Conservation (phyloP, 30 jellyfish, hydroid and myxozoan species). For the Nemopilema nomurai region DNA sequence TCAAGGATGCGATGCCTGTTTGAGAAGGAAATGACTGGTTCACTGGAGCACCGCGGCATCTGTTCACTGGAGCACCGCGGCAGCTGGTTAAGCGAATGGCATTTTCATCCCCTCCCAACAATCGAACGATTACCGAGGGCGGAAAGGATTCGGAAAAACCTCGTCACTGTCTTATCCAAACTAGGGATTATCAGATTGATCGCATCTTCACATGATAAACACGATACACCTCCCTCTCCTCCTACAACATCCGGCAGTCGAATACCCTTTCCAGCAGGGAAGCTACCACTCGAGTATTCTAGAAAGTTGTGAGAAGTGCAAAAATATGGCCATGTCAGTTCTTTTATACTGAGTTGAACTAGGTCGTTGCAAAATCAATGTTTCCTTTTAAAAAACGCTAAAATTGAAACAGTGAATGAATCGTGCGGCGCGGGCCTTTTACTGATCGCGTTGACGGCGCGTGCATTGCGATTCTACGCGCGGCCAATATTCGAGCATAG, state of each 20-base stretch:
- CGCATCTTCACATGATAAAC: constrained; percentile 2
- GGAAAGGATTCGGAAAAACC: constrained; percentile 1
- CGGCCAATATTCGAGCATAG: too few relatives aligned
- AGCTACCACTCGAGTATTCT: too few relatives aligned
- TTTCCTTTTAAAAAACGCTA: too few relatives aligned
- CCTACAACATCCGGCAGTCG: background rate
- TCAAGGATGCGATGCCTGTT: background rate
- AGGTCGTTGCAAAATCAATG: too few relatives aligned
- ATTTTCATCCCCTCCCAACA: background rate
- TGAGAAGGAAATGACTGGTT: background rate
- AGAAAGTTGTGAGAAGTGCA: too few relatives aligned
- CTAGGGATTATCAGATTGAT: constrained; percentile 1
- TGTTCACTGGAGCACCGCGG: background rate
- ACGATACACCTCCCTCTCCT: background rate
- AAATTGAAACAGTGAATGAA: too few relatives aligned
- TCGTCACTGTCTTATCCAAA: background rate
- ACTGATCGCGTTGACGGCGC: too few relatives aligned
- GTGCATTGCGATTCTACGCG: too few relatives aligned
- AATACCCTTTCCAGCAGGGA: background rate
- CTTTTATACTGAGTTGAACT: too few relatives aligned
- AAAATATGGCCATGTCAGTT: too few relatives aligned
- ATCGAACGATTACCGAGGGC: constrained; percentile 1
- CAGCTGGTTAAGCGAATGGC: background rate
- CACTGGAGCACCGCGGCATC: background rate
- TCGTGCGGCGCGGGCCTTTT: too few relatives aligned